phyloP scores from a whole-genome alignment of 2,113 vertebrate species.

The Eira barbara region DNA sequence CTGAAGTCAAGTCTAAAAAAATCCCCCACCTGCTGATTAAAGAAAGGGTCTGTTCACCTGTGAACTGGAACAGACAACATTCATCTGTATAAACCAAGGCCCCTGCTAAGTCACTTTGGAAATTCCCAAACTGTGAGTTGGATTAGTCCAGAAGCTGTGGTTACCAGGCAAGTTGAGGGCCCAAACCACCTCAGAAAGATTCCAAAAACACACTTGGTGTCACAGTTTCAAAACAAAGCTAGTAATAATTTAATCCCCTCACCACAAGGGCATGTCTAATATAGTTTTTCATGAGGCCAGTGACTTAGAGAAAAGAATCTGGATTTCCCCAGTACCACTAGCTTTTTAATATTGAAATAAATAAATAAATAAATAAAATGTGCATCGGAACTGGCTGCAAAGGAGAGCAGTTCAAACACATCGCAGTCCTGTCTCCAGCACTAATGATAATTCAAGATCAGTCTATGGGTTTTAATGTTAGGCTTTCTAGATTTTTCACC shows the following conservation, averaged over 20 bases:
- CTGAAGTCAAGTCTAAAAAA: neutral
- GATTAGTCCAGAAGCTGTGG: conserved; percentile 81
- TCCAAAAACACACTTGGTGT: conserved; percentile 75
- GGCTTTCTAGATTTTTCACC: conserved; percentile 29
- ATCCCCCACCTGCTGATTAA: conserved; percentile 20
- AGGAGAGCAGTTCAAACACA: neutral
- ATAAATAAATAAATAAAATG: neutral
- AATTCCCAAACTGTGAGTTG: conserved; percentile 79
- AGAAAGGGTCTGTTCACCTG: conserved; percentile 75
- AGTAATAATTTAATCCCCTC: conserved; percentile 78
- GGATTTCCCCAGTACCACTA: neutral
- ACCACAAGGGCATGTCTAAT: conserved; percentile 75
- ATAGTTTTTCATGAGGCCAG: conserved; percentile 52
- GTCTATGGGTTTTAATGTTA: conserved; percentile 27
- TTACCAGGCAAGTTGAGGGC: conserved; percentile 78
- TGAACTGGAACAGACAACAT: conserved; percentile 58
- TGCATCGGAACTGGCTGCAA: neutral
- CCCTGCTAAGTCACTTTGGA: conserved; percentile 77
- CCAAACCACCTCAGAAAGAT: conserved; percentile 79
- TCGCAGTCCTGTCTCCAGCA: neutral
- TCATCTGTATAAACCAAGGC: conserved; percentile 60
- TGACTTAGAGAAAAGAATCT: conserved; percentile 61
- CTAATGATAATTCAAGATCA: conserved; percentile 5
- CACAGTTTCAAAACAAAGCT: conserved; percentile 81
- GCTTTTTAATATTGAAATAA: conserved; percentile 6